These are phyloP conservation scores for Andrena minutula DNA, from an alignment of 2,888 invertebrate species.

Conservation along the genomic window DNA sequence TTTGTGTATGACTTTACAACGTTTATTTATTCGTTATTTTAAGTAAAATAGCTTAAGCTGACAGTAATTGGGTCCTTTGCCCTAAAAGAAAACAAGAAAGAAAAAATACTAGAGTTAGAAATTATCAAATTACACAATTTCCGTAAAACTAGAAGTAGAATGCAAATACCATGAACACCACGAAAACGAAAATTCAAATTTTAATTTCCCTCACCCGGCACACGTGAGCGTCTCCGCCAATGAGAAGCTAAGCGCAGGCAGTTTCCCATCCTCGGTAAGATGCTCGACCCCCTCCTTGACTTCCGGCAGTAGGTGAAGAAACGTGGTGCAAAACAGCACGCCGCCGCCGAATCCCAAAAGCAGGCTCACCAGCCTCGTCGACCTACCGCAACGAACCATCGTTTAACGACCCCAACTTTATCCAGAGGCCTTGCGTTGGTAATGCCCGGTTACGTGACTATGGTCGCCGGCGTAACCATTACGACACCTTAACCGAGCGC, in stretches of 20 bases:
- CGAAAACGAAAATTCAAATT: neutral
- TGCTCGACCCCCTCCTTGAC: slow-evolving; percentile 89
- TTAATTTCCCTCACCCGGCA: slow-evolving; percentile 76
- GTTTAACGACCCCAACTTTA: slow-evolving; percentile 7
- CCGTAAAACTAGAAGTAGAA: no score
- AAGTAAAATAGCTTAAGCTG: no score
- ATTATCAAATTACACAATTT: no score
- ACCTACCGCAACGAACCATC: slow-evolving; percentile 66
- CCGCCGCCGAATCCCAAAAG: slow-evolving; percentile 94
- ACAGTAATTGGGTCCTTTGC: no score
- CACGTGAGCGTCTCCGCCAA: slow-evolving; percentile 91
- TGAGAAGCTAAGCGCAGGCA: slow-evolving; percentile 87
- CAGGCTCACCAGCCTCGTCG: slow-evolving; percentile 86
- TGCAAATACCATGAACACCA: no score
- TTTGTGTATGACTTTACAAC: no score
- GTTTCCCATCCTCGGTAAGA: slow-evolving; percentile 84
- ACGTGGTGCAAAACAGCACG: slow-evolving; percentile 92
- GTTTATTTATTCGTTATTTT: no score
- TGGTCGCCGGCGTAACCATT: slow-evolving; percentile 1
- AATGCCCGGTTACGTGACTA: slow-evolving; percentile 16
- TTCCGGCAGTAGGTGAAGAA: slow-evolving; percentile 93
- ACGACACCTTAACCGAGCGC: neutral
- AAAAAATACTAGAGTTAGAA: no score
- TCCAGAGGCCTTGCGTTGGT: neutral
- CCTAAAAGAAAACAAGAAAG: no score